Evolutionary conservation across 2,888 invertebrate genomes (phyloP), one percentile per base, ranked within the genome.

Genomic region (Drosophila greeni): DNA sequence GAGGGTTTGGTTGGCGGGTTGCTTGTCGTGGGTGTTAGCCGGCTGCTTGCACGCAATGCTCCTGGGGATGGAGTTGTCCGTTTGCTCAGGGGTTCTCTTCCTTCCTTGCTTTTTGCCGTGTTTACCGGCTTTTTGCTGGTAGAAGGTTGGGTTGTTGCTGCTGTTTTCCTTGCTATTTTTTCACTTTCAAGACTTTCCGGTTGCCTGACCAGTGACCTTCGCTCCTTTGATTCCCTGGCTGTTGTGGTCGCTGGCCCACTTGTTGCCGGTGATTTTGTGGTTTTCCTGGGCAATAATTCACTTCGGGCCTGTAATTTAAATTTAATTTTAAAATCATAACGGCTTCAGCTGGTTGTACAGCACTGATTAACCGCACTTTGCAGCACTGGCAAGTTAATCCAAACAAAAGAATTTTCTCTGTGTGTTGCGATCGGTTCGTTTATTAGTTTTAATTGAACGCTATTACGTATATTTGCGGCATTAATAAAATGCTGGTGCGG

Each of bases 21-120:
- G 40, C 16, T 12, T 6, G 31, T 12, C n/a, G 42, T 39, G 51
- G 52, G 52, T 64, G 66, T 55, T 53, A 42, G 61, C 66, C 70
- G 52, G 66, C 45, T 23, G 37, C 43, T 36, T 12, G 55, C 65
- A 71, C 75, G 81, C 72, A 71, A 64, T 26, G 61, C 54, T 23
- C 55, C 66, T 14, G 77, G 81, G 54, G 77, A 74, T 68, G 81
- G 79, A 55, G 60, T 72, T 49, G 81, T 62, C 70, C 59, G 58
- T 20, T 74, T 75, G 5, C 40, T 33, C 9, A 47, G 16, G 40
- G 43, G 18, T 9, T 64, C 61, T 49, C 64, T 69, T 24, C 11
- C 24, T 53, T 71, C 49, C 51, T 58, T 78, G 59, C 66, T 66
- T 68, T 52, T 64, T 47, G 33, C 56, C 29, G 60, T 66, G 62